Evolutionary conservation across 2,113 vertebrate genomes (phyloP), one percentile per base, ranked within the genome.

Genomic region (Siniperca knerii): DNA sequence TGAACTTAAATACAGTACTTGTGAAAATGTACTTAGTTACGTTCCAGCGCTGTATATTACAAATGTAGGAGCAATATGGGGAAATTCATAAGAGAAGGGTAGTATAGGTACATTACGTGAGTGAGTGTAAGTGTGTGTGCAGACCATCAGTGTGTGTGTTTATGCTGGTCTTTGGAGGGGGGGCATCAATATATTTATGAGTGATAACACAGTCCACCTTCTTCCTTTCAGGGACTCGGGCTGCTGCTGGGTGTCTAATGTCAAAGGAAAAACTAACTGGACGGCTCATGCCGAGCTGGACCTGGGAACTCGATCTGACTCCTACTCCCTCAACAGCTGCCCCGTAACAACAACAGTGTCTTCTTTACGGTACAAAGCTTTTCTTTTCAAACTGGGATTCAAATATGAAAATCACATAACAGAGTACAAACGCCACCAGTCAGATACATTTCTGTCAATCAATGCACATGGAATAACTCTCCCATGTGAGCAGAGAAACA

Each of bases 231-330:
- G 95, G 1, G 71, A 65, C n/a, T 79, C 89, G 0, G 92, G 90
- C 67, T 96, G 95, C 82, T 96, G 95, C 87, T 96, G 95, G 95
- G 8, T 2, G 16, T 69, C 90, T 0, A 95, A 95, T 8, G 9
- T 77, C 0, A 12, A 87, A 0, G 46, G 57, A 1, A 64, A 7
- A 3, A 64, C 21, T 1, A 81, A 77, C 40, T 96, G 95, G 95
- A 87, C 48, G 0, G 29, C 85, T 35, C 0, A 15, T 0, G 87
- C 90, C 2, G 40, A 84, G 57, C n/a, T 96, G 83, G 86, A 96
- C 75, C 79, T 95, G 66, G 93, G 95, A 9, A 87, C 10, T 6
- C 91, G 96, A n/a, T 95, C 95, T 0, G 96, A 96, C 81, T 92
- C 90, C 0, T 15, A 46, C 0, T 9, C 42, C 42, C 40, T 94